Conservation (phyloP, 2,888 invertebrate species). For the Euplexia lucipara region DNA sequence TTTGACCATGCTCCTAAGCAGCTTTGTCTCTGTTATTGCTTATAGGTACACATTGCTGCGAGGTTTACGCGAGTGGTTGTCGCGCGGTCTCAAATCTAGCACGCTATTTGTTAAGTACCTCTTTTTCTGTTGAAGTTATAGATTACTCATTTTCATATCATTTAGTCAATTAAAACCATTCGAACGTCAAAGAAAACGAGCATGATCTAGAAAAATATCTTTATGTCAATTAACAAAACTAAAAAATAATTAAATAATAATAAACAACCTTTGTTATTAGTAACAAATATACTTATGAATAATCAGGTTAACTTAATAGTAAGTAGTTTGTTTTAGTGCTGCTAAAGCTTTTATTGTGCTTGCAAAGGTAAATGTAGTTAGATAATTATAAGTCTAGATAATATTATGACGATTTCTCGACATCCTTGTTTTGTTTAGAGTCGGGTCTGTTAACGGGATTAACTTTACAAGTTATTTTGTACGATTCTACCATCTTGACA, state of each 20-base stretch:
- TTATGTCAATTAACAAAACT: slow-evolving; percentile 52
- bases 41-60: too few relatives aligned
- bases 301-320: slow-evolving; percentile 67
- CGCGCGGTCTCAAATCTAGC: too few relatives aligned
- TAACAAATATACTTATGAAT: slow-evolving; percentile 62
- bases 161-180: background rate
- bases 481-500: slow-evolving; percentile 87
- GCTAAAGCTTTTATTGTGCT: slow-evolving; percentile 52
- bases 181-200: slow-evolving; percentile 5
- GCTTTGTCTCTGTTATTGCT: too few relatives aligned
- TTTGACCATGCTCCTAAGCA: too few relatives aligned
- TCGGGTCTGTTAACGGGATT: slow-evolving; percentile 80
- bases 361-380: slow-evolving; percentile 2
- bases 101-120: too few relatives aligned
- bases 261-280: slow-evolving; percentile 58
- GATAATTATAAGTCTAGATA: background rate
- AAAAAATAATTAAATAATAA: slow-evolving; percentile 50
- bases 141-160: too few relatives aligned
- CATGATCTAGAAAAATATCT: slow-evolving; percentile 40
- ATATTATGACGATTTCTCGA: slow-evolving; percentile 36
- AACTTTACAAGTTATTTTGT: slow-evolving; percentile 88
- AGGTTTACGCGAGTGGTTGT: too few relatives aligned
- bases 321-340: slow-evolving; percentile 47
- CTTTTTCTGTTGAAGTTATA: too few relatives aligned
- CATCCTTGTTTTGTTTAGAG: slow-evolving; percentile 35